Evolutionary conservation across 1,140 invertebrate genomes (phyloP), one percentile per base, ranked within the genome.

Genomic region (Dendroctonus ponderosae): DNA sequence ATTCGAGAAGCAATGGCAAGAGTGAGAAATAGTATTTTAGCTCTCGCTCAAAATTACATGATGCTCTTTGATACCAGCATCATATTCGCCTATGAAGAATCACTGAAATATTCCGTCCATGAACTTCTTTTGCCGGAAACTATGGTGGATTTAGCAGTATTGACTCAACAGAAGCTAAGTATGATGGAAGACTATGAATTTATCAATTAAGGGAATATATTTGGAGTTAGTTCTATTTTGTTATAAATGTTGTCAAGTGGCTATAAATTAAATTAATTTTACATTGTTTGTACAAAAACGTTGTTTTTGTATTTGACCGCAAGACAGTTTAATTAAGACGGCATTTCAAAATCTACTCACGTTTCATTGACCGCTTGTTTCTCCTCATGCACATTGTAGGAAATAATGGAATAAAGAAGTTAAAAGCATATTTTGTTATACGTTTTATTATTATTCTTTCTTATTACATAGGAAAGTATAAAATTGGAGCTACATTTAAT

Each of bases 61-160:
- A 88, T 94, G 80, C 79, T 99, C 5, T 96, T 89, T 75, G 96
- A 98, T 75, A 97, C 94, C 2, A 95, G 91, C 73, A 92, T 98
- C 15, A 84, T 90, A 53, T 93, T 92, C 77, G 93, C 94, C 2
- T 98, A 89, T 79, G 94, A 98, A 73, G 91, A 92, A 72, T 96
- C 94, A 12, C 76, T 86, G 2, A 92, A 92, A 77, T 96, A 94
- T 78, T 77, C 84, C 49, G 86, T 91, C 51, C 86, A 87, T 62
- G 90, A 96, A 62, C 78, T 97, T 4, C 77, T 96, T 1, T 85
- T 89, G 70, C 88, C 93, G 6, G 92, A 94, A 78, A 84, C 88
- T 0, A 92, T 92, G 80, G 80, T 90, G 12, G 90, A 96, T 80
- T 80, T 97, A 38, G 87, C 87, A 1, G 78, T 89, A 46, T 79